A percentile compares a stretch with the other conserved stretches of the same genome.
phyloP scores from a whole-genome alignment of 2,888 invertebrate species.

The Tridacna gigas region DNA sequence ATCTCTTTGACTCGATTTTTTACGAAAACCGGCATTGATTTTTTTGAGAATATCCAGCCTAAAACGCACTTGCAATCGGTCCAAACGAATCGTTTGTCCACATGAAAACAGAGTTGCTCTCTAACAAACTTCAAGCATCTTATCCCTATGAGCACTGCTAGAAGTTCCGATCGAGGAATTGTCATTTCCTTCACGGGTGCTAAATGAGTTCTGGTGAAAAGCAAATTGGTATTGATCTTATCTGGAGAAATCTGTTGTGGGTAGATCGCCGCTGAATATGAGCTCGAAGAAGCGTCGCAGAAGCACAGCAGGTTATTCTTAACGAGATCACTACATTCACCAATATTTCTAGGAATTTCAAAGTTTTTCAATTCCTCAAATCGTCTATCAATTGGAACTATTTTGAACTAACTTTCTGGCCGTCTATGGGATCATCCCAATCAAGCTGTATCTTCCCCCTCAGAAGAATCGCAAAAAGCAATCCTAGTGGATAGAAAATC shows the following conservation, averaged over 20 bases:
- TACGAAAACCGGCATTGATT: not conserved
- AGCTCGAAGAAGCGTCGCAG: not conserved
- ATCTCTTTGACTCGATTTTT: slow-evolving; percentile 5
- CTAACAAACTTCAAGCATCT: no score
- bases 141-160: no score
- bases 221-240: not conserved
- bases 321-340: not conserved
- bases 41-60: not conserved
- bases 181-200: slow-evolving; percentile 6
- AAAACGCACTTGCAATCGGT: slow-evolving; percentile 6
- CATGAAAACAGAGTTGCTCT: not conserved
- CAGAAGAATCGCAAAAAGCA: slow-evolving; percentile 11
- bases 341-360: not conserved
- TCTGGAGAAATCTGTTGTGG: not conserved
- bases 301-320: slow-evolving; percentile 2
- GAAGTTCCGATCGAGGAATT: slow-evolving; percentile 4
- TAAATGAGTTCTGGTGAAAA: not conserved
- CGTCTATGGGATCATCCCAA: slow-evolving; percentile 25
- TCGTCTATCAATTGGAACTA: not conserved
- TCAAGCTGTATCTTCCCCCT: slow-evolving; percentile 24
- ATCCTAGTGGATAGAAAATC: slow-evolving; percentile 27
- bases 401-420: not conserved
- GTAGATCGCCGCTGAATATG: not conserved
- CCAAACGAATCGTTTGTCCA: not conserved
- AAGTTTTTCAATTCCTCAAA: slow-evolving; percentile 2